phyloP scores from a whole-genome alignment of 2,797 vertebrate species.

The Naso thynnoides region DNA sequence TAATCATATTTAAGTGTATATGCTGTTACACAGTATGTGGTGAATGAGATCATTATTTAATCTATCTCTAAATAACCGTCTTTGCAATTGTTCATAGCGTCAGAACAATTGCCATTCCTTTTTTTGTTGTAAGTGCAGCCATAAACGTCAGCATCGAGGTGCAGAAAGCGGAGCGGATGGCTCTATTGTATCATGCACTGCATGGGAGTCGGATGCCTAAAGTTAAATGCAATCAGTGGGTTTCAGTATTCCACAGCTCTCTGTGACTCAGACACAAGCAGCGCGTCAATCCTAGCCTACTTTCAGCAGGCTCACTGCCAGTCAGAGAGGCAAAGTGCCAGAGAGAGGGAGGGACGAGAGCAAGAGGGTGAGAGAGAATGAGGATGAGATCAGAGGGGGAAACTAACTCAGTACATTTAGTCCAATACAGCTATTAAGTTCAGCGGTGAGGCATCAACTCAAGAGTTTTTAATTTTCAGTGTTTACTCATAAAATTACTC shows the following conservation, averaged over 20 bases:
- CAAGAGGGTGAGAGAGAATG: constrained; percentile 50
- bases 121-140: constrained; percentile 58
- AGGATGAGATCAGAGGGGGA: constrained; percentile 69
- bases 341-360: constrained; percentile 59
- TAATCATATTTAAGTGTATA: constrained; percentile 17
- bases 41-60: constrained; percentile 32
- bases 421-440: constrained; percentile 22
- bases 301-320: constrained; percentile 82
- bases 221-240: constrained; percentile 85
- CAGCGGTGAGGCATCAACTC: constrained; percentile 1
- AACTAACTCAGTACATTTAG: constrained; percentile 37
- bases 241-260: constrained; percentile 80
- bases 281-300: constrained; percentile 86
- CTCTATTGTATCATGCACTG: constrained; percentile 79
- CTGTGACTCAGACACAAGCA: constrained; percentile 85
- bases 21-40: constrained; percentile 28
- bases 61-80: constrained; percentile 47
- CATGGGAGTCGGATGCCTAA: constrained; percentile 79
- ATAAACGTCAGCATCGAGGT: constrained; percentile 68
- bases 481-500: constrained; percentile 6
- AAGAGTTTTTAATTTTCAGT: not conserved
- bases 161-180: constrained; percentile 71
- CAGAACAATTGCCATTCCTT: constrained; percentile 42
- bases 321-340: constrained; percentile 73
- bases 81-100: constrained; percentile 42